A percentile compares a stretch with the other conserved stretches of the same genome.
phyloP scores from a whole-genome alignment of 2,888 invertebrate species.

The Smittia sp. region DNA sequence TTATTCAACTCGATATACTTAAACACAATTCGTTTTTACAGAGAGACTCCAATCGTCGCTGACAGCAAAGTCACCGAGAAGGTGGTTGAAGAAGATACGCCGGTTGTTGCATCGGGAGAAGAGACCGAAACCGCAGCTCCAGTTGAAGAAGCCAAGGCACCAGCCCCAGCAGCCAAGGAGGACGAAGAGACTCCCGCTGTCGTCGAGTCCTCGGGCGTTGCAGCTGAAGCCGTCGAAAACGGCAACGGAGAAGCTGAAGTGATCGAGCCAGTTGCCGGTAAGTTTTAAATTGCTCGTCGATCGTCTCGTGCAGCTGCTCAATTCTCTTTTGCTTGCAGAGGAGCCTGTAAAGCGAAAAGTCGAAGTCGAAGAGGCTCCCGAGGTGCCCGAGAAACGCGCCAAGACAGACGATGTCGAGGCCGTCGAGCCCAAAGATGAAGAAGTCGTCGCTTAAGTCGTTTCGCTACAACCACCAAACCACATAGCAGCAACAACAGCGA shows the following conservation, averaged over 20 bases:
- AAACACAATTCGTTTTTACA: not conserved
- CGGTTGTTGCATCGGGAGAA: conserved; percentile 11
- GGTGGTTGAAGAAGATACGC: conserved; percentile 22
- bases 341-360: conserved; percentile 30
- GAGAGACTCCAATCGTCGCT: conserved; percentile 18
- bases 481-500: not conserved
- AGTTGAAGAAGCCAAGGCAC: not conserved
- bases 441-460: not conserved
- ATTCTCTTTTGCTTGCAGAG: not conserved
- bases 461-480: conserved; percentile 6
- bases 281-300: not conserved
- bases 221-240: not conserved
- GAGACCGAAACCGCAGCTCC: not conserved
- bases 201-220: conserved; percentile 7
- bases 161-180: not conserved
- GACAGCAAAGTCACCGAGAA: conserved; percentile 22
- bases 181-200: conserved; percentile 7
- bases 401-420: conserved; percentile 12
- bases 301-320: not conserved
- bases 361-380: not conserved
- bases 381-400: conserved; percentile 26
- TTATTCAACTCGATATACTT: not conserved
- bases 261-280: not conserved
- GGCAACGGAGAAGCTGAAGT: conserved; percentile 6
- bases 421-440: not conserved